These are phyloP conservation scores for Abscondita cerata DNA, from an alignment of 2,888 invertebrate species.

Conservation along the genomic window DNA sequence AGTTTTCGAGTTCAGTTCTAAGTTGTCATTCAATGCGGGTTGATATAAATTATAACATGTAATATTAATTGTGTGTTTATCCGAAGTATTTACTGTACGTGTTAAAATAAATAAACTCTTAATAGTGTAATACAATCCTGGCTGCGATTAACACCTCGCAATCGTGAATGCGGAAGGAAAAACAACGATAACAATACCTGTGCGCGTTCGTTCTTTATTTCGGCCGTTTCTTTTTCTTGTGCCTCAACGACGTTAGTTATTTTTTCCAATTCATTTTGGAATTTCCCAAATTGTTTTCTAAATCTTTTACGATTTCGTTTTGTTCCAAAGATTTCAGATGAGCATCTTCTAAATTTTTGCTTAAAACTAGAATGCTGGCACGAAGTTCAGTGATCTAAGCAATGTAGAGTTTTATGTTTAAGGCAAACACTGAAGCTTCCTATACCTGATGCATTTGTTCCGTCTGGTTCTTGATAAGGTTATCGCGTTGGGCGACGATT, in stretches of 20 bases:
- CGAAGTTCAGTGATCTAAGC: neutral
- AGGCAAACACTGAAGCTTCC: neutral
- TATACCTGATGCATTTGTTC: slow-evolving; percentile 41
- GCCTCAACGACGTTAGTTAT: neutral
- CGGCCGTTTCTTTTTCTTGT: neutral
- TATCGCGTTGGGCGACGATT: slow-evolving; percentile 45
- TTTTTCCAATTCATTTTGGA: neutral
- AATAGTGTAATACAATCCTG: too few species aligned
- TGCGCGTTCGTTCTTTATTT: neutral
- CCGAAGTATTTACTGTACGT: too few species aligned
- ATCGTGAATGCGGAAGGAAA: too few species aligned
- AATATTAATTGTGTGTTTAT: too few species aligned
- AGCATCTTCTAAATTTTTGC: neutral
- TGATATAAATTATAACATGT: too few species aligned
- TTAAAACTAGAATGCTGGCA: slow-evolving; percentile 1
- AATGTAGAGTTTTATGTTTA: neutral
- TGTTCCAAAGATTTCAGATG: neutral
- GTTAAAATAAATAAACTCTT: too few species aligned
- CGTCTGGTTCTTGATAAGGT: slow-evolving; percentile 41
- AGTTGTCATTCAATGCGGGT: too few species aligned
- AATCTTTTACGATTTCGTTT: neutral
- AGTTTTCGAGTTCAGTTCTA: too few species aligned
- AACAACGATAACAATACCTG: too few species aligned
- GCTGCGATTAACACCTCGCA: too few species aligned
- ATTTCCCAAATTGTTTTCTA: slow-evolving; percentile 2